Percentiles rank a stretch among this genome's conserved stretches.
These are phyloP conservation scores for Piezodorus guildinii DNA, from an alignment of 1,140 invertebrate genomes.

Conservation along the genomic window DNA sequence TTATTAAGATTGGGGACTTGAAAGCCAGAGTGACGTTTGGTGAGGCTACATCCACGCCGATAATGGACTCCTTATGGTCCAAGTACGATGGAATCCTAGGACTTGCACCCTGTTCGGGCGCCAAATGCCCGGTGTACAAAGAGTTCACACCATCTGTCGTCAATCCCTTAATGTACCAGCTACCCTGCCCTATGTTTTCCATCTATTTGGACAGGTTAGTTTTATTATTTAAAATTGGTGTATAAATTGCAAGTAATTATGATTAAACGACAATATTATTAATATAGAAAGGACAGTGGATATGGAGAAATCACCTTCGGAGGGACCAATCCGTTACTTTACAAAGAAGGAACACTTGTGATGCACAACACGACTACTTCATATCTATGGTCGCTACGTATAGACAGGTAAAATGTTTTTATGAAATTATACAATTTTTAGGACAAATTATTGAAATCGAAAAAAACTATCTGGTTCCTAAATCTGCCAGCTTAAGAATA, in stretches of 20 bases:
- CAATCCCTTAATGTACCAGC: background rate
- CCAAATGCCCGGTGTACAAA: background rate
- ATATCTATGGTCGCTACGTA: background rate
- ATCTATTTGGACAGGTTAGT: background rate
- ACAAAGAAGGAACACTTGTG: background rate
- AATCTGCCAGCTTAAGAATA: too few relatives aligned
- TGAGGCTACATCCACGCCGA: background rate
- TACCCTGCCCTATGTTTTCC: background rate
- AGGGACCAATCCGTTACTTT: background rate
- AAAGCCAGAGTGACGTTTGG: background rate
- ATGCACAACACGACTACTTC: background rate
- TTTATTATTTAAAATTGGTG: too few relatives aligned
- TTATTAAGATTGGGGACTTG: background rate
- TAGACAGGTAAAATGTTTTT: background rate
- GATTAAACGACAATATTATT: background rate
- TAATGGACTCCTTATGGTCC: background rate
- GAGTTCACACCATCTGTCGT: background rate
- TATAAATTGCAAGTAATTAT: too few relatives aligned
- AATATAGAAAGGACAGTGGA: background rate
- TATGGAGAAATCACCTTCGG: background rate
- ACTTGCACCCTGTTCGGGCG: background rate
- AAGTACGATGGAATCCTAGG: background rate
- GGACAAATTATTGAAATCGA: too few relatives aligned
- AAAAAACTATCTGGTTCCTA: too few relatives aligned
- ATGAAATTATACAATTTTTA: too few relatives aligned